phyloP scores from a whole-genome alignment of 2,797 vertebrate genomes.

The Choloepus didactylus region DNA sequence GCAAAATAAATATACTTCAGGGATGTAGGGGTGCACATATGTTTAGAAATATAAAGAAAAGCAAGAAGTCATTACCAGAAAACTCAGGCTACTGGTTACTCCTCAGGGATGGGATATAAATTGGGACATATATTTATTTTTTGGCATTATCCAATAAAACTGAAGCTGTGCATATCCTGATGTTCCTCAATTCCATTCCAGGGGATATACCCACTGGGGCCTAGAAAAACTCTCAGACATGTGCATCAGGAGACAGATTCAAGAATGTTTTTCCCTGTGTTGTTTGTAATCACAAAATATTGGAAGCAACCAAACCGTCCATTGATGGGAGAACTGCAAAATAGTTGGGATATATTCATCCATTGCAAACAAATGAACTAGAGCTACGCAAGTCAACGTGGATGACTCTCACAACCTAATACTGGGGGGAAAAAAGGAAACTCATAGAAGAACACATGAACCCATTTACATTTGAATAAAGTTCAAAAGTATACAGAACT shows the following conservation, averaged over 20 bases:
- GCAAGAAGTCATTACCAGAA: not conserved
- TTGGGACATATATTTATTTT: not conserved
- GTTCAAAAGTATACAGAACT: not conserved
- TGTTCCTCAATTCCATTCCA: not conserved
- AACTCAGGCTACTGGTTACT: not conserved
- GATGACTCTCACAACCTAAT: not conserved
- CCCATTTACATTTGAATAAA: not conserved
- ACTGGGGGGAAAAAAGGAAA: not conserved
- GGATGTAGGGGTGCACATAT: not conserved
- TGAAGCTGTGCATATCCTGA: not conserved
- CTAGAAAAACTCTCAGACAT: conserved; percentile 5
- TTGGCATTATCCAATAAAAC: not conserved
- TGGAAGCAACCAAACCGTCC: not conserved
- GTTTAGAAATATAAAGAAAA: not conserved
- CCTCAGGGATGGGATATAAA: not conserved
- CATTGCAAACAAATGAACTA: conserved; percentile 33
- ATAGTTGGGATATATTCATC: not conserved
- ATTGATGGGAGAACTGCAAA: not conserved
- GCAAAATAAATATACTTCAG: not conserved
- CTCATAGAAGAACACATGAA: not conserved
- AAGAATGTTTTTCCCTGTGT: not conserved
- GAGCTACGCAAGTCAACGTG: not conserved
- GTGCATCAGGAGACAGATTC: not conserved
- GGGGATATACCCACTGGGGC: not conserved
- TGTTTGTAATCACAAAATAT: not conserved